phyloP scores from a whole-genome alignment of 2,113 vertebrate species.

The Rousettus leschenaultii region DNA sequence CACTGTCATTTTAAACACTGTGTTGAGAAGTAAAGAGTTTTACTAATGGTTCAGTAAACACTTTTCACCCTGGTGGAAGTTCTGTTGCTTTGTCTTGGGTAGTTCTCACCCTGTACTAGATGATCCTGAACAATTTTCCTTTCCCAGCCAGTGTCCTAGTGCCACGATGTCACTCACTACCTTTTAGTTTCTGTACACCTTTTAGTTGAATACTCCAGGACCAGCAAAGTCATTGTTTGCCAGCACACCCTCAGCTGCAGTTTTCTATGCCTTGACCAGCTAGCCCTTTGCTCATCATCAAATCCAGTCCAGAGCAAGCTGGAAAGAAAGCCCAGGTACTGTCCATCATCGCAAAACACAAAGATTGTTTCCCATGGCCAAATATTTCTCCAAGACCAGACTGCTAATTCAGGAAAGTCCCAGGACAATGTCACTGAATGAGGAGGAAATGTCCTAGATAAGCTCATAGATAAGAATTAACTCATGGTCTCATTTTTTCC shows the following conservation, averaged over 20 bases:
- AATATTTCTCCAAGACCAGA: neutral
- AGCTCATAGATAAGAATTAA: neutral
- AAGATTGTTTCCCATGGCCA: neutral
- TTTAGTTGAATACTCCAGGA: neutral
- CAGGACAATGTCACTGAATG: neutral
- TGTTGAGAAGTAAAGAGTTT: slow-evolving; percentile 13
- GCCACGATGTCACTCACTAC: neutral
- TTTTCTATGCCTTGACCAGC: neutral
- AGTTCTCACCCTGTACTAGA: neutral
- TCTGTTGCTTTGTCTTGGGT: neutral
- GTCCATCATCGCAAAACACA: neutral
- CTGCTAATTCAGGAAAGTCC: neutral
- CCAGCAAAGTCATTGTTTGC: neutral
- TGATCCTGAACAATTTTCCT: slow-evolving; percentile 24
- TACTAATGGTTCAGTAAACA: slow-evolving; percentile 21
- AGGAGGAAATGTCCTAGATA: neutral
- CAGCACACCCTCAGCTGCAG: neutral
- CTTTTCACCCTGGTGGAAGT: neutral
- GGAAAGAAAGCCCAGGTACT: neutral
- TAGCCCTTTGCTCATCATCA: neutral
- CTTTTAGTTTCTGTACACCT: neutral
- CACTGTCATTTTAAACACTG: neutral
- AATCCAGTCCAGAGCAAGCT: neutral
- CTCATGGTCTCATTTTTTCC: neutral
- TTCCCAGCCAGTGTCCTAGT: neutral